Evolutionary conservation across 2,888 invertebrate genomes (phyloP), one percentile per base, ranked within the genome.

Genomic region (Philereme vetulata): DNA sequence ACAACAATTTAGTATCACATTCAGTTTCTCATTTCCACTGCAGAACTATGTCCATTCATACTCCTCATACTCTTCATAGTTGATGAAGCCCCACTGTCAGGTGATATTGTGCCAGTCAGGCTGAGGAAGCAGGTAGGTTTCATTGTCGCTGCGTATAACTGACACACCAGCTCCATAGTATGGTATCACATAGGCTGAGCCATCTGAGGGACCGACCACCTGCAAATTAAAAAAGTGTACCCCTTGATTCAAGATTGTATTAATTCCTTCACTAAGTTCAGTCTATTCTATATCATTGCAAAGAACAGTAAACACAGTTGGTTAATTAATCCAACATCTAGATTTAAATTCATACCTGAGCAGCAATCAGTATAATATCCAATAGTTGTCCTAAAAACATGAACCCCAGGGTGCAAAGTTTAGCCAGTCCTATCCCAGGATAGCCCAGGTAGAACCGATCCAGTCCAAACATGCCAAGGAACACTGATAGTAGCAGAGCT

Each of bases 391-490:
- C 97, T 36, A 99, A 93, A 80, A 99, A 98, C 94, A 99, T 96
- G 81, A 99, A 99, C 10, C 99, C 99, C 56, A 99, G 91, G 0
- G 99, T 99, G 80, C 98, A 98, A 66, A 99, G 94, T 86, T 99
- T 99, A 34, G 98, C 95, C 64, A 99, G 88, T 0, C 99, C 99
- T 69, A 99, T 95, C 0, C 98, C 99, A 54, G 98, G 98, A 85
- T 99, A 99, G 35, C 99, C 99, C n/a, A 99, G 93, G 81, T 99
- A 99, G 88, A 99, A 99, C 63, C 99, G 93, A 84, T 99, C 99
- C 33, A 97, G 94, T 11, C 99, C 99, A 91, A 99, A 98, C 97
- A 99, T 98, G 35, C 99, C 99, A 59, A 99, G 93, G 83, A 99
- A 99, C 51, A 99, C 96, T 0, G 99, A 99, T 4, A 99, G 92